Evolutionary conservation across 2,113 vertebrate genomes (phyloP), one percentile per base, ranked within the genome.

Genomic region (Chaetops frenatus): DNA sequence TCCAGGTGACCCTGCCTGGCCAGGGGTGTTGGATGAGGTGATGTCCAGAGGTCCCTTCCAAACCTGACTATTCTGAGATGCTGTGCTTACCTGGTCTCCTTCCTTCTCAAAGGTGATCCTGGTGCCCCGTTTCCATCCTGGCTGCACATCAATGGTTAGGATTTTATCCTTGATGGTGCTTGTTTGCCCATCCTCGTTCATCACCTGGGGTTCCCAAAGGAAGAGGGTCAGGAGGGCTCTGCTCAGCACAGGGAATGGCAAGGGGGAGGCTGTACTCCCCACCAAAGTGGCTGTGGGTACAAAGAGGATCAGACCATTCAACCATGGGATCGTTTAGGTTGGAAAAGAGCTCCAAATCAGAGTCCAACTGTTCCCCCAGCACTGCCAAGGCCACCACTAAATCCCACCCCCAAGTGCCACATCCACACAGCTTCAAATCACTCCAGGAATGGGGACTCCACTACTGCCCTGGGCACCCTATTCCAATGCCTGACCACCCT

Each of bases 81-180:
- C 17, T 19, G 18, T 3, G 31, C 2, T 96, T 50, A 99, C 99
- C 99, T 99, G 99, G 95, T 99, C 99, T 8, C 99, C 99, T 67
- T 99, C 99, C 95, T 98, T 98, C 83, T 98, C 95, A 6, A 99
- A 99, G 65, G 97, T 98, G 48, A 99, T 97, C 44, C 92, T 98
- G 35, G 98, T 99, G 65, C 99, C 99, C 38, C 98, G 98, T 33
- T 96, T 98, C 99, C 99, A 99, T 1, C 99, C 99, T 1, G 98
- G 98, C 84, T 97, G 98, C 20, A 99, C 98, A 0, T 98, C 97
- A 1, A 99, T 98, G 0, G 98, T 98, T 27, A 99, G 96, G 91
- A 99, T 99, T 93, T 99, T 99, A n/a, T 99, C 99, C 86, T 97
- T 98, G 83, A 99, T 99, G 74, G 98, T 98, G 56, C 99, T 99